Evolutionary conservation across 2,888 invertebrate genomes (phyloP), one percentile per base, ranked within the genome.

Genomic region (Lingula anatina): DNA sequence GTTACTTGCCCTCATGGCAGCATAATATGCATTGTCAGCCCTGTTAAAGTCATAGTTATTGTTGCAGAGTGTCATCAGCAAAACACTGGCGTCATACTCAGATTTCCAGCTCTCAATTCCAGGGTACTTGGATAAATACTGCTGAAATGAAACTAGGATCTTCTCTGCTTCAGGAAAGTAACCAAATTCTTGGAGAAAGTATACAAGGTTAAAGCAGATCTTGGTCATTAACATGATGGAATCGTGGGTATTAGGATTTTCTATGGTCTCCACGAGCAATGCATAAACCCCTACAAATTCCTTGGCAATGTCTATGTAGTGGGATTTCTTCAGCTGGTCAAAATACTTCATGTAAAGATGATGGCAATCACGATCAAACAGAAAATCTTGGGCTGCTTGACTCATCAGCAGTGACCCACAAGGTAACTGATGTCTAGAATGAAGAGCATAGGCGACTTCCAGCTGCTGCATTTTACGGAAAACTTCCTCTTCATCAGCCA

Each of bases 311-410:
- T 64, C 58, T 1, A 68, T 53, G 25, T 62, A 62, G 26, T 47
- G 31, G 18, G 56, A 50, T 5, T 49, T 47, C 46, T 62, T 55
- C 7, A 71, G 51, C 5, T 57, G 52, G 36, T 55, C 55, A 25
- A 70, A 52, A 55, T 71, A 66, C 56, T 71, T 71, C 46, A 66
- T 59, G 47, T 65, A 69, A 26, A 64, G 50, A 51, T 68, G 66
- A 43, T 63, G 64, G n/a, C 55, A 49, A 12, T 63, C 57, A 37
- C 59, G 54, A 41, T 68, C 64, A 40, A 56, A 56, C 7, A 70
- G 46, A 37, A 71, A 58, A 42, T 65, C 68, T 44, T 64, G 61
- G 20, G 66, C 62, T 20, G 61, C 61, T 47, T 65, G 65, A 55
- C 66, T 65, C 65, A 66, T 62, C 49, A 66, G 66, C 25, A 71